Percentiles rank a stretch among this genome's conserved stretches.
Conservation (phyloP, 30 jellyfish, hydroid and myxozoan species). For the Hydractinia symbiolongicarpus region DNA sequence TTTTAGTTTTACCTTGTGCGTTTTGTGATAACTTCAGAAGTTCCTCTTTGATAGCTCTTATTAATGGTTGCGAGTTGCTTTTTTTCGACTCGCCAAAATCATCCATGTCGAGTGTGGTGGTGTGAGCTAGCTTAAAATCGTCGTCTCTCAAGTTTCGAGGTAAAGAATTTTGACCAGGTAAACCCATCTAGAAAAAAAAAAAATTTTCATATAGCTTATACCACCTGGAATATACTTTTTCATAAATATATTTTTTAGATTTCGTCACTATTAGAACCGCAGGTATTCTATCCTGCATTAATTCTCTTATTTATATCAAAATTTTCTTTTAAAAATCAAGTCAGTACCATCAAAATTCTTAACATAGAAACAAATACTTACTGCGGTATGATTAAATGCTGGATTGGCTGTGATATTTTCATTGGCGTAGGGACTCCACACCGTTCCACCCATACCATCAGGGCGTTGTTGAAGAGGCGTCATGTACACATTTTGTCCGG, state of each 20-base stretch:
- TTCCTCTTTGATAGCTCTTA: slow-evolving; percentile 89
- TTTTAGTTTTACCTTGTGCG: slow-evolving; percentile 52
- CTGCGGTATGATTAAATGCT: slow-evolving; percentile 32
- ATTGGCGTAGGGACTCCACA: slow-evolving; percentile 92
- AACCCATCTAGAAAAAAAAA: neutral
- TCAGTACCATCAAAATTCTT: no score
- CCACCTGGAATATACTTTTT: neutral
- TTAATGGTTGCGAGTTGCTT: slow-evolving; percentile 74
- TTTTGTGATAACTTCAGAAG: slow-evolving; percentile 62
- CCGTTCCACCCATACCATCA: slow-evolving; percentile 83
- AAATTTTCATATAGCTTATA: neutral
- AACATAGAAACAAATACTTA: slow-evolving; percentile 14
- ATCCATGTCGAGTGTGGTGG: slow-evolving; percentile 64
- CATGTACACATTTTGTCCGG: slow-evolving; percentile 60
- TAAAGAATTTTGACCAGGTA: slow-evolving; percentile 13
- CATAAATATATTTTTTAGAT: no score
- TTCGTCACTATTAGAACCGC: no score
- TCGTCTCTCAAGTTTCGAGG: slow-evolving; percentile 68
- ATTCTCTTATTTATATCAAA: no score
- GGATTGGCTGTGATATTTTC: slow-evolving; percentile 5
- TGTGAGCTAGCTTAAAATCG: slow-evolving; percentile 40
- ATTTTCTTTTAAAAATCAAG: no score
- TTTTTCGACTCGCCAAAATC: slow-evolving; percentile 19
- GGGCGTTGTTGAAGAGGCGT: slow-evolving; percentile 98
- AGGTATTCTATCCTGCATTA: no score